Percentiles rank a stretch among this genome's conserved stretches.
phyloP scores from a whole-genome alignment of 2,888 invertebrate species.

The Sipha maydis region DNA sequence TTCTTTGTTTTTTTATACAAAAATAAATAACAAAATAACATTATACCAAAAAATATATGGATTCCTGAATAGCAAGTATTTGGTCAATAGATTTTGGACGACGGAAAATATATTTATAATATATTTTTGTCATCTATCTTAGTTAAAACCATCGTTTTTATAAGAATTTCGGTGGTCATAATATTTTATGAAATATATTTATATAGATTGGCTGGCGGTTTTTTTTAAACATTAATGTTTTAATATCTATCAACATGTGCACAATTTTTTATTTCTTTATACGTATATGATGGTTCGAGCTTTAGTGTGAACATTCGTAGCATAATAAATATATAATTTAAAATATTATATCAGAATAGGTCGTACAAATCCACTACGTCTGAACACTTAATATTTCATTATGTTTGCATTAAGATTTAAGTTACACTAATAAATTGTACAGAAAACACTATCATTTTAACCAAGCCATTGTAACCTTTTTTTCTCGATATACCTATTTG shows the following conservation, averaged over 20 bases:
- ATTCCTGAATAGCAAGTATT: background rate
- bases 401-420: no score
- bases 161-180: background rate
- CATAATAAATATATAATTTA: background rate
- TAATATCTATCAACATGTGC: background rate
- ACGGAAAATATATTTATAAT: background rate
- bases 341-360: background rate
- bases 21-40: background rate
- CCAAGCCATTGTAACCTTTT: no score
- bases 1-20: no score
- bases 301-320: no score
- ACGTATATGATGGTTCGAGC: background rate
- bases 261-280: background rate
- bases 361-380: background rate
- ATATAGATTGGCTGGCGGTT: background rate
- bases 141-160: background rate
- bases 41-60: no score
- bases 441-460: no score
- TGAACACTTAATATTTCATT: no score
- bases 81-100: background rate
- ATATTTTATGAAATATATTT: conserved; percentile 20
- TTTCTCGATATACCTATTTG: no score
- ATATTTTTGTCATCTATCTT: background rate
- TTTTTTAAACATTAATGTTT: background rate
- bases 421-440: no score